A percentile compares a stretch with the other conserved stretches of the same genome.
Evolutionary conservation across 2,113 vertebrate genomes (phyloP).

Genomic region (Nannospalax galili): DNA sequence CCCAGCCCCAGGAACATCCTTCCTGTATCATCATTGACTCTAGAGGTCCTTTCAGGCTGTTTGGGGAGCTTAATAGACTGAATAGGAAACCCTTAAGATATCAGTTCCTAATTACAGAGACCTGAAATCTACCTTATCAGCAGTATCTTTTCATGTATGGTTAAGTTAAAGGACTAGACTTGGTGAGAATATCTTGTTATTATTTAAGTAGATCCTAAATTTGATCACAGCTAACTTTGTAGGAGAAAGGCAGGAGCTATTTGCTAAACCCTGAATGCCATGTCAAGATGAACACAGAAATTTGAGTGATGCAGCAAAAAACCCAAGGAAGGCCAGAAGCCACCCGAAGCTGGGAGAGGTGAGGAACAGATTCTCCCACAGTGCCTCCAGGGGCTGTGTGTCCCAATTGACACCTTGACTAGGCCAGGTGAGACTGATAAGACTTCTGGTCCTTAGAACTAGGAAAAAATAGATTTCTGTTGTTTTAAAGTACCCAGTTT

Average conservation of each 20-base stretch:
- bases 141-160: not conserved
- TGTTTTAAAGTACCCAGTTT: not conserved
- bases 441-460: not conserved
- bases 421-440: not conserved
- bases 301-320: not conserved
- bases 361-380: not conserved
- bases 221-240: not conserved
- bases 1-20: not conserved
- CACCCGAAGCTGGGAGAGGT: not conserved
- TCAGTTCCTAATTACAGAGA: not conserved
- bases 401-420: not conserved
- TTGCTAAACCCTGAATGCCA: not conserved
- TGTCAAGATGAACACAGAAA: not conserved
- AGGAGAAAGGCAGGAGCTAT: not conserved
- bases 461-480: not conserved
- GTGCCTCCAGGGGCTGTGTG: not conserved
- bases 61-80: not conserved
- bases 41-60: not conserved
- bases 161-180: not conserved
- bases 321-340: not conserved
- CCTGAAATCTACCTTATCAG: not conserved
- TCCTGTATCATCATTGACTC: not conserved
- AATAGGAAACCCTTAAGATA: not conserved
- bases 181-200: not conserved
- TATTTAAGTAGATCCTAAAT: not conserved